Percentiles rank a stretch among this genome's conserved stretches.
Conservation (phyloP, 2,888 invertebrate species). For the Campopleginae sp. region DNA sequence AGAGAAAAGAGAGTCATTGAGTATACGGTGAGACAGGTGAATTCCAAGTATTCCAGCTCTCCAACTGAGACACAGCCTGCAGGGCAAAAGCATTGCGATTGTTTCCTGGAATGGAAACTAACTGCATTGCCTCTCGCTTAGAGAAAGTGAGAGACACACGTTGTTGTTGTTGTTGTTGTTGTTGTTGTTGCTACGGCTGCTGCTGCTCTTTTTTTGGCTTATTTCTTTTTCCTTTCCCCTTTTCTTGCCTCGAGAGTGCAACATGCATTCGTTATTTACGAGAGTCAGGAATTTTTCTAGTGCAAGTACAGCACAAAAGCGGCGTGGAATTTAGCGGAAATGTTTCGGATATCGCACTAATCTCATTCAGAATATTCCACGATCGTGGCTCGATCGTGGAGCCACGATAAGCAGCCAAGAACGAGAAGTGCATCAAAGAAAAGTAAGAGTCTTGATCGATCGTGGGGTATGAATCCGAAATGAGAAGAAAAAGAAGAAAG, state of each 20-base stretch:
- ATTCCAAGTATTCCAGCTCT: conserved; percentile 72
- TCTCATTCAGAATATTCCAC: conserved; percentile 42
- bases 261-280: conserved; percentile 49
- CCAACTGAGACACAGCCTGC: conserved; percentile 52
- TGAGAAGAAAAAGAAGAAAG: not conserved
- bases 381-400: conserved; percentile 40
- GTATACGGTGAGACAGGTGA: conserved; percentile 74
- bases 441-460: not conserved
- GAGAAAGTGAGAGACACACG: conserved; percentile 65
- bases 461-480: not conserved
- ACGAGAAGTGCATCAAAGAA: not conserved
- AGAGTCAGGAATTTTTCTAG: conserved; percentile 53
- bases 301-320: conserved; percentile 20
- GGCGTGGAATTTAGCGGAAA: conserved; percentile 46
- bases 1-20: conserved; percentile 51
- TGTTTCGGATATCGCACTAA: conserved; percentile 46
- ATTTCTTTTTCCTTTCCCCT: not conserved
- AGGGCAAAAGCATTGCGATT: conserved; percentile 71
- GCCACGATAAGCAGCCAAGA: conserved; percentile 34
- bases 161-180: not conserved
- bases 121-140: conserved; percentile 58
- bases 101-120: conserved; percentile 80
- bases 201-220: not conserved
- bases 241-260: conserved; percentile 23
- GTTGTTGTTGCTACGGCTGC: too few relatives aligned